phyloP scores from a whole-genome alignment of 2,888 invertebrate genomes.

The Macropis europaea region DNA sequence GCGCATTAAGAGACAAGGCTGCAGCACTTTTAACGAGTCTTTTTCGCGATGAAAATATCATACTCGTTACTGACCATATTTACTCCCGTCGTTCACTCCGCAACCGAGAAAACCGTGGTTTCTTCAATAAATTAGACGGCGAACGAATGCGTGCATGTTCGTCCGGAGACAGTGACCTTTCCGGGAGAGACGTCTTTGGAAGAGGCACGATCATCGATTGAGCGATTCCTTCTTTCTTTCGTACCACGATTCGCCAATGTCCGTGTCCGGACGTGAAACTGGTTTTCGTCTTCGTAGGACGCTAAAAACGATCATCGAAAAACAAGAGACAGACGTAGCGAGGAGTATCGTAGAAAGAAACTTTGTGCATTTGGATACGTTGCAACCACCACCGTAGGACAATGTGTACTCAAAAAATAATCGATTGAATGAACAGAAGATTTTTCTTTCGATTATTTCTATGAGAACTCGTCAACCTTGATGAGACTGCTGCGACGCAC shows the following conservation, averaged over 20 bases:
- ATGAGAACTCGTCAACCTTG: too few relatives aligned
- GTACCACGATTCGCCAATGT: constrained; percentile 48
- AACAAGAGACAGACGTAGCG: constrained; percentile 34
- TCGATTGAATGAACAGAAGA: too few relatives aligned
- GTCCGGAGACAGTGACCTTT: constrained; percentile 38
- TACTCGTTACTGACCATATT: not conserved
- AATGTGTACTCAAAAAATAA: too few relatives aligned
- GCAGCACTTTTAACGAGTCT: constrained; percentile 22
- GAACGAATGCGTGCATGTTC: not conserved
- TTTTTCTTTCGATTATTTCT: too few relatives aligned
- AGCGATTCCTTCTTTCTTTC: constrained; percentile 55
- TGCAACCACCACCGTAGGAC: not conserved
- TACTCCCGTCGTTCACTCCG: not conserved
- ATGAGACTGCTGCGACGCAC: too few relatives aligned
- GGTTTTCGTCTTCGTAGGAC: constrained; percentile 55
- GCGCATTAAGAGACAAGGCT: constrained; percentile 30
- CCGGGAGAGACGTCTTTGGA: constrained; percentile 29
- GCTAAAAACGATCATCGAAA: constrained; percentile 52
- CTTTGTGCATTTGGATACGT: not conserved
- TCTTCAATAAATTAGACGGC: not conserved
- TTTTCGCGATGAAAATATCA: constrained; percentile 12
- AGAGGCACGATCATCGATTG: constrained; percentile 47
- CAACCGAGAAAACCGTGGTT: not conserved
- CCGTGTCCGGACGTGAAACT: constrained; percentile 53
- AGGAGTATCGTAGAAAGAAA: constrained; percentile 12